A percentile compares a stretch with the other conserved stretches of the same genome.
Conservation (phyloP, 2,888 invertebrate species). For the Caenorhabditis afra region DNA sequence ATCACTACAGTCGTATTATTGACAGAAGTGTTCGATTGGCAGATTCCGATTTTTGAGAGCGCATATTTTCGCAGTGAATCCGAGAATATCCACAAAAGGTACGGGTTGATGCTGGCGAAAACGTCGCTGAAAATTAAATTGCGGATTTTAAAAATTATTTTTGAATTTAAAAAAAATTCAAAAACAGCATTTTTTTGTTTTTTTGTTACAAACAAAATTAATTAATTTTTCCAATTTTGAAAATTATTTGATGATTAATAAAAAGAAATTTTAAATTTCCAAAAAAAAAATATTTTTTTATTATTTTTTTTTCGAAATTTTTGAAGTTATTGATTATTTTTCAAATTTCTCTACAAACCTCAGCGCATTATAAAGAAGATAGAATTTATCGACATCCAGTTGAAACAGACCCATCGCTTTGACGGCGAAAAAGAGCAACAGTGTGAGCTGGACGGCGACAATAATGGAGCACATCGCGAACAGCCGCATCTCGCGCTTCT, state of each 20-base stretch:
- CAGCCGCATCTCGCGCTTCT: constrained; percentile 19
- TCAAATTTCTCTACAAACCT: constrained; percentile 12
- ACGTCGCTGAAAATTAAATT: constrained; percentile 32
- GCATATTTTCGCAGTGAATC: constrained; percentile 47
- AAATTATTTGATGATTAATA: too few species aligned
- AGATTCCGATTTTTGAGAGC: constrained; percentile 13
- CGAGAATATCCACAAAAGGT: constrained; percentile 50
- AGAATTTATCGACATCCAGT: constrained; percentile 38
- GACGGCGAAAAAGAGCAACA: constrained; percentile 29
- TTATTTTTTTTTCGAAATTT: not conserved
- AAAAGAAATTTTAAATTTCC: too few species aligned
- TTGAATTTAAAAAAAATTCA: not conserved
- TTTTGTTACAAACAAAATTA: too few species aligned
- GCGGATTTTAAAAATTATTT: not conserved
- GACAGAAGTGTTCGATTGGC: too few species aligned
- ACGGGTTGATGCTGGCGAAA: constrained; percentile 44
- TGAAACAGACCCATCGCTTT: constrained; percentile 10
- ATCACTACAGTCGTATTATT: not conserved
- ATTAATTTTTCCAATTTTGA: too few species aligned
- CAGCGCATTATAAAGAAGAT: constrained; percentile 38
- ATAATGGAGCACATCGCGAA: constrained; percentile 53
- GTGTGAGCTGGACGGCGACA: constrained; percentile 36
- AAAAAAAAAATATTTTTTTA: not conserved
- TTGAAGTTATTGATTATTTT: too few species aligned
- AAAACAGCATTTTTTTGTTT: too few species aligned